Evolutionary conservation across 2,113 vertebrate genomes (phyloP), one percentile per base, ranked within the genome.

Genomic region (Pipra filicauda): DNA sequence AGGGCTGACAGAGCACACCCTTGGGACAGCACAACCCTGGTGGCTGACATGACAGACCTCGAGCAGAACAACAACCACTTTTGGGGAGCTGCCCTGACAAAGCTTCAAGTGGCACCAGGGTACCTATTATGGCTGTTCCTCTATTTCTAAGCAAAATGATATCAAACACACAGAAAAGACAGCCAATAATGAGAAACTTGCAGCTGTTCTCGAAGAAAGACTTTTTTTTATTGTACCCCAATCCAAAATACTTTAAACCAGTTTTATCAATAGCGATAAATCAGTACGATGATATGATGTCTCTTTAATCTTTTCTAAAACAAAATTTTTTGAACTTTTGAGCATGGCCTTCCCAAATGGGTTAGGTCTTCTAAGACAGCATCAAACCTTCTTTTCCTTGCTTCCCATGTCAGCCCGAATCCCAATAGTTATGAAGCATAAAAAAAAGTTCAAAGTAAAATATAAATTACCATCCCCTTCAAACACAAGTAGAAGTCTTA

Each of bases 281-380:
- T 98, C 97, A 97, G 96, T 97, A 94, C 95, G 93, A 96, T 96
- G 96, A 97, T 96, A 95, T 96, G 97, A 91, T 96, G 96, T 96
- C 85, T 77, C 95, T 98, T 98, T 97, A 98, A 98, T 98, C 97
- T 98, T 97, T 98, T 98, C 97, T 98, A 98, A 98, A 98, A 97
- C 97, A 97, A 94, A 35, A 97, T 97, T 98, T 97, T 98, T 98
- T 98, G 97, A 98, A 98, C 98, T 98, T 95, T 97, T 97, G 96
- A 80, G 93, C 95, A 94, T 97, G 91, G 97, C 97, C 97, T 98
- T 98, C 97, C 98, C 97, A 97, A 97, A 98, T 96, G 95, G 97
- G 97, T 97, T 97, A 98, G 97, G 97, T 98, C 97, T 98, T 98
- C 97, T 98, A 98, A 98, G 98, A 98, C 97, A 98, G 97, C 97